These are phyloP conservation scores for Pollenia labialis DNA, from an alignment of 2,888 invertebrate species.

Conservation along the genomic window DNA sequence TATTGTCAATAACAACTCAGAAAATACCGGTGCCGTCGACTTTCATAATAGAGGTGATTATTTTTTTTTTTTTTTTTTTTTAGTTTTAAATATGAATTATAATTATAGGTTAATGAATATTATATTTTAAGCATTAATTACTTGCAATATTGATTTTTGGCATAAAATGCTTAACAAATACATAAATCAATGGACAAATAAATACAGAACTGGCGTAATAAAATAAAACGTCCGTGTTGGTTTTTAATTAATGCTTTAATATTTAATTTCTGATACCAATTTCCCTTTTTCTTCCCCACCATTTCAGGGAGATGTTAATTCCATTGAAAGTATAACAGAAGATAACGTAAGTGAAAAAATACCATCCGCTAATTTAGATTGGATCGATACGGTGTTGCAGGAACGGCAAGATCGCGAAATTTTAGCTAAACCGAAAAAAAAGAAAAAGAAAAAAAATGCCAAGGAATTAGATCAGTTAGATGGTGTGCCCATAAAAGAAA, in stretches of 20 bases:
- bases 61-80: no score
- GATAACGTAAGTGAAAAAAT: constrained; percentile 72
- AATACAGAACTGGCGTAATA: not conserved
- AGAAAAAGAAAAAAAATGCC: constrained; percentile 78
- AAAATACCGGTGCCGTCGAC: no score
- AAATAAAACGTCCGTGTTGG: constrained; percentile 18
- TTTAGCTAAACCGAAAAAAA: constrained; percentile 77
- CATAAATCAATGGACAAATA: no score
- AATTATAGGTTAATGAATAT: no score
- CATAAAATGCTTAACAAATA: no score
- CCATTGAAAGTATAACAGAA: constrained; percentile 81
- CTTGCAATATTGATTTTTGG: no score
- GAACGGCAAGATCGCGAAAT: constrained; percentile 76
- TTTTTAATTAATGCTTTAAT: constrained; percentile 47
- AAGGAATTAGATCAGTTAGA: constrained; percentile 78
- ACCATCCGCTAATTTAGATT: constrained; percentile 76
- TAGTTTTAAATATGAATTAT: no score
- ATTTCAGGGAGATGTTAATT: constrained; percentile 81
- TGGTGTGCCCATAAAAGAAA: constrained; percentile 76
- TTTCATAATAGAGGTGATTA: no score
- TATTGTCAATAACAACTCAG: no score
- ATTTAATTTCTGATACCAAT: not conserved
- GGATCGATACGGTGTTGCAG: constrained; percentile 77
- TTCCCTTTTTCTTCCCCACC: constrained; percentile 1
- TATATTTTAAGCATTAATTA: no score